Conservation (phyloP, 2,797 vertebrate genomes). For the Acanthis flammea region DNA sequence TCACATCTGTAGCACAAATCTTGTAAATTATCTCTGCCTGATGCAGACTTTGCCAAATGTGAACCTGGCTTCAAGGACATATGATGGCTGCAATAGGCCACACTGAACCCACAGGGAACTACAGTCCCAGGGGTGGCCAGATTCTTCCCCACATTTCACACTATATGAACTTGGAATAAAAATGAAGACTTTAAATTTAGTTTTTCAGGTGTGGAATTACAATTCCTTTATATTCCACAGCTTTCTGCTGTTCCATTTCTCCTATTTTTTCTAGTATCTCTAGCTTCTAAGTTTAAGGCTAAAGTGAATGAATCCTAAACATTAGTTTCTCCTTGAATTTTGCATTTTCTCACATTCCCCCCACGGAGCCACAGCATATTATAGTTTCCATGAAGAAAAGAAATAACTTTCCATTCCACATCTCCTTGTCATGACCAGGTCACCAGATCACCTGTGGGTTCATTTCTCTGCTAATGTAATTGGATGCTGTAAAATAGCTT, state of each 20-base stretch:
- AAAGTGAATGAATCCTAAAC: neutral
- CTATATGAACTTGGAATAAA: neutral
- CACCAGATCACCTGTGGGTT: neutral
- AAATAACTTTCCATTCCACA: neutral
- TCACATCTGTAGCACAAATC: neutral
- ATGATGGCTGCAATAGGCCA: fast-evolving
- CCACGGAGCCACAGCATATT: neutral
- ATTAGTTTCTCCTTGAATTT: neutral
- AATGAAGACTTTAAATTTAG: neutral
- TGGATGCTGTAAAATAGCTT: neutral
- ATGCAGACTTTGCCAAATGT: neutral
- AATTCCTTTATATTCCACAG: neutral
- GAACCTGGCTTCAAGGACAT: neutral
- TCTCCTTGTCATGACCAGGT: neutral
- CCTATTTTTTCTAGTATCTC: neutral
- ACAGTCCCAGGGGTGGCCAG: neutral
- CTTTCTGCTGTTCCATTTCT: neutral
- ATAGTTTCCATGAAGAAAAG: neutral
- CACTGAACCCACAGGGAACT: neutral
- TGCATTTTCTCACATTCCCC: neutral
- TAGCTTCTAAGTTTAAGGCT: neutral
- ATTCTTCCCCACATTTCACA: neutral
- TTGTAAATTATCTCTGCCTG: neutral
- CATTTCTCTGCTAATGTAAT: neutral
- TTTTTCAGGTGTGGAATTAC: neutral